Evolutionary conservation across 1,140 invertebrate species (phyloP).

Genomic region (Pogonus chalceus): DNA sequence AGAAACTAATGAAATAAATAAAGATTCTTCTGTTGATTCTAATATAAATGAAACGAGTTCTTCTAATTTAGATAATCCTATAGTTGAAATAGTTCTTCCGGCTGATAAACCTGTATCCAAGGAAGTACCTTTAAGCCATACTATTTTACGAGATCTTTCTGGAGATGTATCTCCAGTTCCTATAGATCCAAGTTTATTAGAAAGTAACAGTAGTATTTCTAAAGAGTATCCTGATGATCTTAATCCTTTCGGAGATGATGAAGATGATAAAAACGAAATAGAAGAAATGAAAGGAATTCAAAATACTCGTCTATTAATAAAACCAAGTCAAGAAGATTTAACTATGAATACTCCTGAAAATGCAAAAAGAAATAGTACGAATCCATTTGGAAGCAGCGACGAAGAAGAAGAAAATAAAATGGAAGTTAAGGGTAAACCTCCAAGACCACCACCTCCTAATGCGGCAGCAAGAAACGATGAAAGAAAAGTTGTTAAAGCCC

Average conservation of each 20-base stretch:
- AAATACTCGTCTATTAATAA: constrained; percentile 9
- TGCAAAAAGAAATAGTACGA: constrained; percentile 36
- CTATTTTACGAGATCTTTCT: background rate
- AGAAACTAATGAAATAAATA: too few relatives aligned
- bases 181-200: background rate
- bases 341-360: background rate
- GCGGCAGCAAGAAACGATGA: constrained; percentile 26
- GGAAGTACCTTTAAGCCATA: background rate
- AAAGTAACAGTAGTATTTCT: background rate
- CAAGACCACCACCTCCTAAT: constrained; percentile 14
- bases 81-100: too few relatives aligned
- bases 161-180: background rate
- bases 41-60: background rate
- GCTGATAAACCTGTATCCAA: too few relatives aligned
- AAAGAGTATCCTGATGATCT: constrained; percentile 60
- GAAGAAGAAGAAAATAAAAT: constrained; percentile 45
- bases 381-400: constrained; percentile 62
- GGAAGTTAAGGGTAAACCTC: constrained; percentile 8
- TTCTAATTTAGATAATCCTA: too few relatives aligned
- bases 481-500: constrained; percentile 34
- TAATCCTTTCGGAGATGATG: constrained; percentile 69
- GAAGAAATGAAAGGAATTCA: constrained; percentile 7
- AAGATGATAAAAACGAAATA: constrained; percentile 27
- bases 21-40: background rate
- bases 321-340: constrained; percentile 1